Base-by-base conservation (phyloP, 2,113 vertebrate species). In the Pungitius pungitius region DNA sequence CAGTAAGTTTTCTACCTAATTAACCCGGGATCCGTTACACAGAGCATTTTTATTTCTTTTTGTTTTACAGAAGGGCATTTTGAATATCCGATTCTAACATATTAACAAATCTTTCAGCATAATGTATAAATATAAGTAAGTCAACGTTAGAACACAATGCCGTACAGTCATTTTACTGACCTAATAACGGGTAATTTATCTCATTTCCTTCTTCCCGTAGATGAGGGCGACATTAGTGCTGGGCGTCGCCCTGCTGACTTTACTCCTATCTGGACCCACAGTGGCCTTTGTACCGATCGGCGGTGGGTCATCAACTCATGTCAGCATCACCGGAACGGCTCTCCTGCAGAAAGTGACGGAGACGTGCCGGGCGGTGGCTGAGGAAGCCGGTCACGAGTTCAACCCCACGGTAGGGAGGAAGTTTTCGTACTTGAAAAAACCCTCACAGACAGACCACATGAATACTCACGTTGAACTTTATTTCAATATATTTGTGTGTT, bases 261-360 rank as follows among this genome's bases (percentile, higher is more conserved):
- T 87, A 10, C 63, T 72, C 18, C 30, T 91, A 20, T 81, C 73
- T 20, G 40, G 43, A 0, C 30, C 73, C 4, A 22, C 66, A 0
- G 7, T 71, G 69, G 89, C 91, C 52, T 94, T 94, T 85, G 37
- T 84, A 24, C 70, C 92, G 4, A 78, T 85, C 1, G 88, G 91
- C 0, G 78, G 58, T 39, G 82, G 64, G 1, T 3, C 11, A 0
- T 84, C 90, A 69, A 89, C 79, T 7, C 93, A 94, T 49, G 65
- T 90, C 72, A 90, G 71, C 77, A 93, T 94, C 40, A 93, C 92
- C n/a, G 63, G 52, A 39, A 67, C 4, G 0, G 90, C 92, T 10
- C 40, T 94, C 5, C 54, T 93, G 78, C 59, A 89, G 30, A 82
- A 84, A 77, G 86, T 90, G 37, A 45, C 1, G 0, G 91, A 93